Evolutionary conservation across 2,113 vertebrate species (phyloP), one percentile per base, ranked within the genome.

Genomic region (Tylochromis polylepis): DNA sequence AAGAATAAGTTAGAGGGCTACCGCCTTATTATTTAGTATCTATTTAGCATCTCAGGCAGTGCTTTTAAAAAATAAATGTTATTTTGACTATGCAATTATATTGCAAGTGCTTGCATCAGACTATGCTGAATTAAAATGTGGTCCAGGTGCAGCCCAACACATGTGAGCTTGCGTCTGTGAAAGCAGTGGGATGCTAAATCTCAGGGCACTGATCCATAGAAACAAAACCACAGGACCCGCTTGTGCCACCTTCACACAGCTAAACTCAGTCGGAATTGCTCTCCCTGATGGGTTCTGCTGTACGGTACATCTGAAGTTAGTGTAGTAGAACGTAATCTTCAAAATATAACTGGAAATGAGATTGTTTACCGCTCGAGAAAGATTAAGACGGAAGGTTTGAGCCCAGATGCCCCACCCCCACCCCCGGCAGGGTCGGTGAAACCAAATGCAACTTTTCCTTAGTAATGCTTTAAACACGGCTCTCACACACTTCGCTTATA

Each of bases 41-140:
- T 41, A 4, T 86, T 82, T 85, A 57, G 36, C 51, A 56, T 81
- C 79, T 82, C 38, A 56, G 31, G 53, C 38, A 59, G 24, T 46
- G 18, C 12, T 43, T 86, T 53, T 18, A 46, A 72, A 27, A 70
- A 16, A 1, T 2, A 36, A 36, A 14, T 82, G 8, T 53, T n/a
- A 56, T 29, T 75, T 29, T 16, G 9, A 79, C 24, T 31, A 80
- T 85, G 41, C 58, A 82, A 84, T 78, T 88, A 11, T 59, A 70
- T 90, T 81, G 56, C 87, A 70, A 31, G 62, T 29, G 49, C 67
- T 89, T 89, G 83, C 87, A 78, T 88, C 58, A 85, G 72, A 75
- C 38, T 34, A 34, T 59, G 31, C 22, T 62, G 62, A 79, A 81
- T 82, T 43, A 70, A 90, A 65, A 85, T 60, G 70, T 87, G 72